Percentiles rank a stretch among this genome's conserved stretches.
Evolutionary conservation across 2,113 vertebrate species (phyloP).

Genomic region (Mesembrinibis cayennensis): DNA sequence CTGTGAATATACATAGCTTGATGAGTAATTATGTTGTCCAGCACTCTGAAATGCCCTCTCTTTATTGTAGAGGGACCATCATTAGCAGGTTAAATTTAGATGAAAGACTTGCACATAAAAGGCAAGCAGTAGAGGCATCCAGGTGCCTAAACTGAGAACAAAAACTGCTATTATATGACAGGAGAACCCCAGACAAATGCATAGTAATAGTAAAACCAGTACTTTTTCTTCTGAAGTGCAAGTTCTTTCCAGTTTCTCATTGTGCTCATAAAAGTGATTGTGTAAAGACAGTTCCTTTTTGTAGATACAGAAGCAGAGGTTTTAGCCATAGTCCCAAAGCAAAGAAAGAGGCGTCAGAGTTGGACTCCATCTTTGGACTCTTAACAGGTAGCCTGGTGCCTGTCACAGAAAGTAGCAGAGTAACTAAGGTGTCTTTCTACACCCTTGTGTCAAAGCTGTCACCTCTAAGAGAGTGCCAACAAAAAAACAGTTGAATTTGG

Average conservation of each 20-base stretch:
- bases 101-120: constrained; percentile 22
- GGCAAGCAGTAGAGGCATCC: not conserved
- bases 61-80: not conserved
- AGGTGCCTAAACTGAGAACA: constrained; percentile 29
- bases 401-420: not conserved
- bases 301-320: not conserved
- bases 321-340: not conserved
- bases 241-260: constrained; percentile 23
- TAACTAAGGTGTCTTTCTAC: not conserved
- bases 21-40: constrained; percentile 46
- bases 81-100: constrained; percentile 56
- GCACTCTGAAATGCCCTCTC: constrained; percentile 15
- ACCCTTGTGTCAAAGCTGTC: not conserved
- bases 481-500: not conserved
- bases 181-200: not conserved
- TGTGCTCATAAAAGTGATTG: not conserved
- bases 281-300: not conserved
- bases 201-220: not conserved
- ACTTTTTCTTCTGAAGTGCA: not conserved
- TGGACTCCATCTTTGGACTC: not conserved
- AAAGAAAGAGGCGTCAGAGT: not conserved
- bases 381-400: not conserved
- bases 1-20: not conserved
- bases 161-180: not conserved
- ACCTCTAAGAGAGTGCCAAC: not conserved